These are phyloP conservation scores for Chelmon rostratus DNA, from an alignment of 2,797 vertebrate species.

Conservation along the genomic window DNA sequence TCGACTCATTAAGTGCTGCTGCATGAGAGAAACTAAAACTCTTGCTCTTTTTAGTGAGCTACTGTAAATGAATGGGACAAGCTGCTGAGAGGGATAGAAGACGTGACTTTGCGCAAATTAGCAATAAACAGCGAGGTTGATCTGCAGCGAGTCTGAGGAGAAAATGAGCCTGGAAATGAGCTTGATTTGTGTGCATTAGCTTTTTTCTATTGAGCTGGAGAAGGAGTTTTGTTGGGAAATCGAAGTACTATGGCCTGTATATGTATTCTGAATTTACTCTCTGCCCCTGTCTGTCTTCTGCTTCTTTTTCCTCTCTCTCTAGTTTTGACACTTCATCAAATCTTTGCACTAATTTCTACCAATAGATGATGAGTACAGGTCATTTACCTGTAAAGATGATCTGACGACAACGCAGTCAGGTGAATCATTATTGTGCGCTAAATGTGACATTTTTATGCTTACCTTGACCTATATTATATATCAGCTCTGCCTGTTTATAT, in stretches of 20 bases:
- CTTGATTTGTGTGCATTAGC: conserved; percentile 3
- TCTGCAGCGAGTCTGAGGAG: conserved; percentile 17
- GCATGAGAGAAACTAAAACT: background rate
- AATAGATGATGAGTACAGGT: background rate
- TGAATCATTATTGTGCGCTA: background rate
- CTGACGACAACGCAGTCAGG: background rate
- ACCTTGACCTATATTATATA: conserved; percentile 7
- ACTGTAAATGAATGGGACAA: background rate
- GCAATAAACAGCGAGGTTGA: conserved; percentile 2
- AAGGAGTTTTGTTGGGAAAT: background rate
- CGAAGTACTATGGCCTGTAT: background rate
- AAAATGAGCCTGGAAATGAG: conserved; percentile 9
- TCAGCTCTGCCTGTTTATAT: background rate
- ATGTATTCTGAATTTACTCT: conserved; percentile 10
- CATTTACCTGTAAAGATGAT: background rate
- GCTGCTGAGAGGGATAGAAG: background rate
- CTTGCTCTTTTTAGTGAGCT: background rate
- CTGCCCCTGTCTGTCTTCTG: background rate
- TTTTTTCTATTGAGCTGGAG: conserved; percentile 1
- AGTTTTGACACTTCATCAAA: conserved; percentile 33
- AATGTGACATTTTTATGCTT: conserved; percentile 4
- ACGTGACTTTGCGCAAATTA: conserved; percentile 3
- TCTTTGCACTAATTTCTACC: conserved; percentile 4
- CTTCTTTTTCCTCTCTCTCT: conserved; percentile 4
- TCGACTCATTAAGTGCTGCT: background rate